Evolutionary conservation across 2,888 invertebrate species (phyloP).

Genomic region (Parnassius glacialis): DNA sequence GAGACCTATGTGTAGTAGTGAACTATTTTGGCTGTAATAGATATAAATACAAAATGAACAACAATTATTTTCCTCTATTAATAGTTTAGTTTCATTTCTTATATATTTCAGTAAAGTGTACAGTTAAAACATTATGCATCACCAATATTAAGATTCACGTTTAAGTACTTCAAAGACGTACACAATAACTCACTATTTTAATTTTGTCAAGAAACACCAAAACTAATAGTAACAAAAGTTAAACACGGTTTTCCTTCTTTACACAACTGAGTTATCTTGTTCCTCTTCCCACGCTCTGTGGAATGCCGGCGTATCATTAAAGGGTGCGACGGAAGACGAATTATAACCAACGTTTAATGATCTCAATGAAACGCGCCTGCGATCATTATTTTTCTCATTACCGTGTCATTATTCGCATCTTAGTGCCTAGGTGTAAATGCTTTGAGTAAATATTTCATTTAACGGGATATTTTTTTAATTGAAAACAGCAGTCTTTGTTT

Average conservation of each 20-base stretch:
- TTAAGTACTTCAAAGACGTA: no score
- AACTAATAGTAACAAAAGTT: slow-evolving; percentile 54
- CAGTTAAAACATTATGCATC: no score
- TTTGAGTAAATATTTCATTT: slow-evolving; percentile 12
- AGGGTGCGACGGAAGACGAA: slow-evolving; percentile 35
- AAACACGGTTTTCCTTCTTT: slow-evolving; percentile 69
- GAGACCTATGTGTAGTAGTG: no score
- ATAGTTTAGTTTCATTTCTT: no score
- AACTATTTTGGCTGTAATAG: no score
- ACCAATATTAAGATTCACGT: no score
- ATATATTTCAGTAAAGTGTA: no score
- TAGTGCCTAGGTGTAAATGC: slow-evolving; percentile 24
- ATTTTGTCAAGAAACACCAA: slow-evolving; percentile 42
- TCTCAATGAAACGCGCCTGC: slow-evolving; percentile 42
- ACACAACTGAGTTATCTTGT: slow-evolving; percentile 63
- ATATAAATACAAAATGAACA: no score
- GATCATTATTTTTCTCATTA: slow-evolving; percentile 36
- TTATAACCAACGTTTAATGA: slow-evolving; percentile 41
- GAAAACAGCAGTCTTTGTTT: no score
- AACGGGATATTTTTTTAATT: not conserved
- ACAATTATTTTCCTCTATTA: no score
- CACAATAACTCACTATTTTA: not conserved
- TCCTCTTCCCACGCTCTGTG: slow-evolving; percentile 60
- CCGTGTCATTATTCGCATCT: slow-evolving; percentile 40
- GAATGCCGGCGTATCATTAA: slow-evolving; percentile 47